A percentile compares a stretch with the other conserved stretches of the same genome.
These are phyloP conservation scores for Teleiodes luculella DNA, from an alignment of 2,888 invertebrate species.

Conservation along the genomic window DNA sequence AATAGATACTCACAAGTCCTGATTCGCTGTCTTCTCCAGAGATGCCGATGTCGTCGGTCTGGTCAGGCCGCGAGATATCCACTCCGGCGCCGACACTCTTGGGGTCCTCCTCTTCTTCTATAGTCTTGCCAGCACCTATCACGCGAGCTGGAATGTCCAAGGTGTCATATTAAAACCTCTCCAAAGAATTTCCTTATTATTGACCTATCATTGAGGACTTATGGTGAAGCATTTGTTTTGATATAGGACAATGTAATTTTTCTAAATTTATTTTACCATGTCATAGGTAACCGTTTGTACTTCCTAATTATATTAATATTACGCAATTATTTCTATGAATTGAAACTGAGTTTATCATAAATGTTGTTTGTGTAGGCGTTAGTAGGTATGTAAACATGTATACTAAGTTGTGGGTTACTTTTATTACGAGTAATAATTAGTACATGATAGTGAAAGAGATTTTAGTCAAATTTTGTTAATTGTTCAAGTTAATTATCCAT, in stretches of 20 bases:
- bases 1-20: slow-evolving; percentile 51
- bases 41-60: slow-evolving; percentile 65
- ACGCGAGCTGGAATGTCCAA: slow-evolving; percentile 50
- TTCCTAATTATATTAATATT: not conserved
- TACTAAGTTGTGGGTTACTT: not conserved
- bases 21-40: slow-evolving; percentile 59
- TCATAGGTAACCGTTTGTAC: no score
- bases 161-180: not conserved
- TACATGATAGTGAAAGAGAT: not conserved
- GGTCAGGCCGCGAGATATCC: slow-evolving; percentile 62
- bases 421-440: no score
- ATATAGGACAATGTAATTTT: no score
- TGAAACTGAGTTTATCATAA: not conserved
- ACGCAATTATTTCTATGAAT: not conserved
- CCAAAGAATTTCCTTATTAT: not conserved
- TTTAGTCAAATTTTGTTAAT: not conserved
- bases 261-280: no score
- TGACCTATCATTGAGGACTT: no score
- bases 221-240: no score
- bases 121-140: slow-evolving; percentile 36
- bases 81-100: slow-evolving; percentile 54
- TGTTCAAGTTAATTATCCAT: not conserved
- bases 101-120: slow-evolving; percentile 39
- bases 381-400: not conserved
- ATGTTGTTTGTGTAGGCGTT: not conserved